Evolutionary conservation across 2,797 vertebrate genomes (phyloP).

Genomic region (Mionectes olivaceus): DNA sequence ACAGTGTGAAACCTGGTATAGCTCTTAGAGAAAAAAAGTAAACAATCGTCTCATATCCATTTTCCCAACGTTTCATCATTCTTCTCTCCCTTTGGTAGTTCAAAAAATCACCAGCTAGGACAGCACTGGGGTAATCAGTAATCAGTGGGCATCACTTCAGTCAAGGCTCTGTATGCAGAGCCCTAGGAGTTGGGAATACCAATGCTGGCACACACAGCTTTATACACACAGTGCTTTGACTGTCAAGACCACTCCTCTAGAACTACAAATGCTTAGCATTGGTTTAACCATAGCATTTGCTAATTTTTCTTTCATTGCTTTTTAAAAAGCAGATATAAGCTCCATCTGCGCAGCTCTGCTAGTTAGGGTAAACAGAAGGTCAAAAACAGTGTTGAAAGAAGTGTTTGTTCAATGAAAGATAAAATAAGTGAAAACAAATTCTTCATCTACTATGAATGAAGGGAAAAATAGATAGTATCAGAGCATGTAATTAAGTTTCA

Average conservation of each 20-base stretch:
- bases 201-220: not conserved
- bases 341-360: not conserved
- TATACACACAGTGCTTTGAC: not conserved
- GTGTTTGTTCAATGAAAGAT: conserved; percentile 4
- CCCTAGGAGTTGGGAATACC: not conserved
- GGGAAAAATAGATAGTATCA: not conserved
- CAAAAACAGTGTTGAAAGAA: conserved; percentile 6
- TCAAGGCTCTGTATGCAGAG: not conserved
- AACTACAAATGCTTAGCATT: not conserved
- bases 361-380: not conserved
- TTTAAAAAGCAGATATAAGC: not conserved
- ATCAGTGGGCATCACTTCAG: not conserved
- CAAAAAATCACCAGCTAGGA: not conserved
- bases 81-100: not conserved
- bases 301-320: not conserved
- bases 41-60: not conserved
- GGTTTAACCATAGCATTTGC: not conserved
- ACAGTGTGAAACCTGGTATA: not conserved
- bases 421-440: conserved; percentile 21
- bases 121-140: not conserved
- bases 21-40: not conserved
- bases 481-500: conserved; percentile 8
- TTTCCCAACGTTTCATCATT: not conserved
- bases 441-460: conserved; percentile 1
- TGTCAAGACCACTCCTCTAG: not conserved